Evolutionary conservation across 2,888 invertebrate species (phyloP).

Genomic region (Phalera bucephala): DNA sequence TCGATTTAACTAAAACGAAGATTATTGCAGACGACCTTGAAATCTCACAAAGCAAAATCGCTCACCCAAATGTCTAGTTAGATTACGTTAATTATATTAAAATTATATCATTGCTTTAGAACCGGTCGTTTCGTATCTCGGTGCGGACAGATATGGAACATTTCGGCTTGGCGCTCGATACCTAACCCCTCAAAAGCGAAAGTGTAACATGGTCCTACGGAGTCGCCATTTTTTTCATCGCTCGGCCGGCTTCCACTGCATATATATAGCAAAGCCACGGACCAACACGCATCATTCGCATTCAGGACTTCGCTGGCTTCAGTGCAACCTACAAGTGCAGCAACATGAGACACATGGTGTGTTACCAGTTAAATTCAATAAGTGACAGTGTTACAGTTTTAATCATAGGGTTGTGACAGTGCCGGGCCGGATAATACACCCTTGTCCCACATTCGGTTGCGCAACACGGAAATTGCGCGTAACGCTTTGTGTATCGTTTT

Average conservation of each 20-base stretch:
- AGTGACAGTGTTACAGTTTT: conserved; percentile 47
- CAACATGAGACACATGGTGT: conserved; percentile 83
- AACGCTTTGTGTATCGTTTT: conserved; percentile 41
- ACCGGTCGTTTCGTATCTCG: conserved; percentile 47
- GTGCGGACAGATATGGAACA: conserved; percentile 61
- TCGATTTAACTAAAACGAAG: background rate
- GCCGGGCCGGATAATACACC: conserved; percentile 36
- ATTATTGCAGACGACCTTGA: conserved; percentile 25
- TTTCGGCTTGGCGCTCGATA: conserved; percentile 52
- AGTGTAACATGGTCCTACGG: conserved; percentile 78
- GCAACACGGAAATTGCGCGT: conserved; percentile 63
- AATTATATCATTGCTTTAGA: conserved; percentile 39
- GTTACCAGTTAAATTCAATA: conserved; percentile 34
- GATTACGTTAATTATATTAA: conserved; percentile 36
- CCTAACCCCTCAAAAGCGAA: conserved; percentile 78
- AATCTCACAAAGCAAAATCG: conserved; percentile 30
- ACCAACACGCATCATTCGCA: conserved; percentile 80
- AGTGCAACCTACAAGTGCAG: conserved; percentile 78
- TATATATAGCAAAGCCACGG: conserved; percentile 75
- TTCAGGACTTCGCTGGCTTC: conserved; percentile 81
- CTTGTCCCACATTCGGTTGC: conserved; percentile 50
- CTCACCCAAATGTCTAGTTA: conserved; percentile 28
- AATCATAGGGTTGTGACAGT: conserved; percentile 37
- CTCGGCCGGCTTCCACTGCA: conserved; percentile 71
- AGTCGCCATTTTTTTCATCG: conserved; percentile 73